Evolutionary conservation across 2,888 invertebrate species (phyloP).

Genomic region (Bhutanitis thaidina): DNA sequence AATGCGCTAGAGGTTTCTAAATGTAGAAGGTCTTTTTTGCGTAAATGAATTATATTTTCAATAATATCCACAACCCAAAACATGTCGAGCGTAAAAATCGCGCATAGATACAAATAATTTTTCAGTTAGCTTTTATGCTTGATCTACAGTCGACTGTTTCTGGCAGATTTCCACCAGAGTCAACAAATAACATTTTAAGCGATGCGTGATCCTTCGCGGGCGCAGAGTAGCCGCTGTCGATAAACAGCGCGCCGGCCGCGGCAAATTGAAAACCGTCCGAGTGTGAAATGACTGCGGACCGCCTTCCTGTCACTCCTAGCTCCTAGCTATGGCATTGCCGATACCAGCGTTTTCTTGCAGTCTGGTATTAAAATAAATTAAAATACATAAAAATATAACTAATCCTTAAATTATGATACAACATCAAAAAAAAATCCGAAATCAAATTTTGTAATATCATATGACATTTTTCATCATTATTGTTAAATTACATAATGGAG

Average conservation of each 20-base stretch:
- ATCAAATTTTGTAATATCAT: too few species aligned
- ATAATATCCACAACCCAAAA: too few species aligned
- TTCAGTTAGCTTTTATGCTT: conserved; percentile 8
- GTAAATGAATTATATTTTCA: too few species aligned
- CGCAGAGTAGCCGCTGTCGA: conserved; percentile 36
- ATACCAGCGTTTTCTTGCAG: not conserved
- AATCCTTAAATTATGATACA: too few species aligned
- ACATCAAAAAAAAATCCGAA: too few species aligned
- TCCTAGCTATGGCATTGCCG: conserved; percentile 1
- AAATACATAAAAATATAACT: too few species aligned
- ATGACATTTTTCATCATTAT: too few species aligned
- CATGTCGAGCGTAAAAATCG: too few species aligned
- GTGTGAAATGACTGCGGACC: conserved; percentile 71
- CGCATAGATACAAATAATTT: not conserved
- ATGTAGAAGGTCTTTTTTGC: too few species aligned
- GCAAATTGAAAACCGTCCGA: conserved; percentile 73
- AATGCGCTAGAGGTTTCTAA: too few species aligned
- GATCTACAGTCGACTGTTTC: not conserved
- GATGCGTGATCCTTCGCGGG: conserved; percentile 21
- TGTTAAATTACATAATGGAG: too few species aligned
- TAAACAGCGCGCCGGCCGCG: conserved; percentile 61
- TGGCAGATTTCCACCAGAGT: conserved; percentile 9
- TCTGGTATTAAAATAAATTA: too few species aligned
- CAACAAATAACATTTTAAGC: conserved; percentile 18
- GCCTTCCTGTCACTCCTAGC: conserved; percentile 59